Evolutionary conservation across 2,888 invertebrate species (phyloP).

Genomic region (Synanthedon andrenaeformis): DNA sequence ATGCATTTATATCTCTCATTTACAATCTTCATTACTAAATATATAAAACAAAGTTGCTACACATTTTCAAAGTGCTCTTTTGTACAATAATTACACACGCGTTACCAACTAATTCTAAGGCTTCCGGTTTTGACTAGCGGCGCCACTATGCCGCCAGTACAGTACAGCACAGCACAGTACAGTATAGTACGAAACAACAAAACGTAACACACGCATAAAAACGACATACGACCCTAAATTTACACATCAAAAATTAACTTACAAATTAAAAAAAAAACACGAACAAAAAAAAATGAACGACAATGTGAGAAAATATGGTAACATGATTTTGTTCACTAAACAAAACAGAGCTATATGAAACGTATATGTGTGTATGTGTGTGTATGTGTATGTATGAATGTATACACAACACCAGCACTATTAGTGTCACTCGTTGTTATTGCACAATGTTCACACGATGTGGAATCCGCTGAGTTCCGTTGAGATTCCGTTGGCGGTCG

Average conservation of each 20-base stretch:
- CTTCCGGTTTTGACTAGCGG: slow-evolving; percentile 16
- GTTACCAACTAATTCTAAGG: slow-evolving; percentile 46
- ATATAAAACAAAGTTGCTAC: slow-evolving; percentile 60
- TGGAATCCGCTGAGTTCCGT: too few species aligned
- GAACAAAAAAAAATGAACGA: slow-evolving; percentile 28
- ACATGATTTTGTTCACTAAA: slow-evolving; percentile 64
- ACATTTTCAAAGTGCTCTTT: slow-evolving; percentile 51
- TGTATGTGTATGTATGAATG: too few species aligned
- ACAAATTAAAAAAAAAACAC: slow-evolving; percentile 34
- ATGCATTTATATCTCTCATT: slow-evolving; percentile 45
- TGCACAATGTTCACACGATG: slow-evolving; percentile 2
- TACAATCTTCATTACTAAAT: slow-evolving; percentile 49
- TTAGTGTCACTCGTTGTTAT: slow-evolving; percentile 9
- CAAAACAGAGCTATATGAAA: slow-evolving; percentile 16
- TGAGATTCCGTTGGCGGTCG: too few species aligned
- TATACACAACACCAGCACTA: too few species aligned
- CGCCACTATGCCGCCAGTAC: neutral
- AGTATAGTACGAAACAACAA: too few species aligned
- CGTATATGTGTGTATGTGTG: too few species aligned
- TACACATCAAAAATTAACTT: slow-evolving; percentile 39
- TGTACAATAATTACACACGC: slow-evolving; percentile 56
- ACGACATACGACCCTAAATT: slow-evolving; percentile 25
- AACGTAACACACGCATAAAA: slow-evolving; percentile 4
- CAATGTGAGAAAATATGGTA: slow-evolving; percentile 62
- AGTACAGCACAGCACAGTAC: neutral